A percentile compares a stretch with the other conserved stretches of the same genome.
Evolutionary conservation across 2,888 invertebrate genomes (phyloP).

Genomic region (Bombylius major): DNA sequence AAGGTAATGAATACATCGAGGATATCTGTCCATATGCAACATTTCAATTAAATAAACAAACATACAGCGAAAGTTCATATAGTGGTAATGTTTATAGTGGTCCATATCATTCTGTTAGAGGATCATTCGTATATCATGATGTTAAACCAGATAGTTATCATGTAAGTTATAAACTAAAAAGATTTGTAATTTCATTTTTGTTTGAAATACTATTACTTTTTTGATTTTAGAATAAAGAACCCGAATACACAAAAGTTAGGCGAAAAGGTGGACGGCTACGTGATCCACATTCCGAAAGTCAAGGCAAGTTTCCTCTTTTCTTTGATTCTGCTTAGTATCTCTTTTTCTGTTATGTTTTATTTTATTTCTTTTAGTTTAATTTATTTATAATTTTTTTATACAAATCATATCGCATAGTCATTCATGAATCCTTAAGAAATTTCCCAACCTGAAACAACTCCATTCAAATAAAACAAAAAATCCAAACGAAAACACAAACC

Average conservation of each 20-base stretch:
- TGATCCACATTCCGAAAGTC: constrained; percentile 72
- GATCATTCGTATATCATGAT: constrained; percentile 82
- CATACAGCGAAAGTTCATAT: constrained; percentile 81
- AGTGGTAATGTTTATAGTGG: constrained; percentile 80
- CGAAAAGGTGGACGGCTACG: constrained; percentile 68
- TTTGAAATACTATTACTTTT: not conserved
- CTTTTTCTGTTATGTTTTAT: not conserved
- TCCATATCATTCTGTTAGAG: constrained; percentile 73
- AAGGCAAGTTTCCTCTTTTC: constrained; percentile 44
- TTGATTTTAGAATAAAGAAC: constrained; percentile 55
- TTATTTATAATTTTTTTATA: not conserved
- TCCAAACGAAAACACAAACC: not conserved
- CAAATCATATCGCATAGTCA: not conserved
- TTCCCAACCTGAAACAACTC: not conserved
- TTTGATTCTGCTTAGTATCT: not conserved
- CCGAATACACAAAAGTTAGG: constrained; percentile 70
- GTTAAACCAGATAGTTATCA: constrained; percentile 50
- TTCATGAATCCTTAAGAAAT: not conserved
- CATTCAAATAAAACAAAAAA: not conserved
- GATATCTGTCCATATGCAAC: constrained; percentile 90
- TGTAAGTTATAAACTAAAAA: constrained; percentile 20
- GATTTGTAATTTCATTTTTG: not conserved
- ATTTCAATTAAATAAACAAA: constrained; percentile 75
- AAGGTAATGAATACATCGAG: constrained; percentile 67
- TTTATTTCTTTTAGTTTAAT: not conserved